Conservation (phyloP, 2,113 vertebrate species). For the Arenaria interpres region DNA sequence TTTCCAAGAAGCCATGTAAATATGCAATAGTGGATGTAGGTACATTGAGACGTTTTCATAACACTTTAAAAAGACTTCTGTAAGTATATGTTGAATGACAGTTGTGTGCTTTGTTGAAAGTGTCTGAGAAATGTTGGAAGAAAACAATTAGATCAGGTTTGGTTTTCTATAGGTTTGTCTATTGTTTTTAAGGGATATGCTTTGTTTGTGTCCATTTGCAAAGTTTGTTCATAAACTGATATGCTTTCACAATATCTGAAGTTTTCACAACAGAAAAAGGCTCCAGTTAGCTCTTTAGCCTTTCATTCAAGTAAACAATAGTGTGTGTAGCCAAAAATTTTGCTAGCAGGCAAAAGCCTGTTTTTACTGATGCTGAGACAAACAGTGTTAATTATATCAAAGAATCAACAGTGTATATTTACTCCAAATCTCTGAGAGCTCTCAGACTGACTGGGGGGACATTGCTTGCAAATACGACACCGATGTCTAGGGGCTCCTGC, state of each 20-base stretch:
- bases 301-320: conserved; percentile 13
- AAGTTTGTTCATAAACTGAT: background rate
- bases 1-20: background rate
- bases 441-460: background rate
- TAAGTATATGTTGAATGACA: background rate
- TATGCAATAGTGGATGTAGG: background rate
- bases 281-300: background rate
- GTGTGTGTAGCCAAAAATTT: background rate
- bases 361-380: conserved; percentile 23
- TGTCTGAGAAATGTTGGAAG: background rate
- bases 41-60: background rate
- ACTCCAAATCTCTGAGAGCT: background rate
- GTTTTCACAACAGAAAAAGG: background rate
- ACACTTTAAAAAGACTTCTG: background rate
- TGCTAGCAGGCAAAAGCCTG: conserved; percentile 4
- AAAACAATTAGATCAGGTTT: background rate
- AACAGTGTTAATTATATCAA: background rate
- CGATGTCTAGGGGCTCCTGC: background rate
- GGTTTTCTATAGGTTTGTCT: background rate
- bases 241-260: background rate
- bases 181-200: background rate
- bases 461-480: background rate
- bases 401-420: background rate
- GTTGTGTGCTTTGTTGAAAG: background rate
- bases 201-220: background rate